A percentile compares a stretch with the other conserved stretches of the same genome.
These are phyloP conservation scores for Standfussiana lucernea DNA, from an alignment of 2,888 invertebrate species.

Conservation along the genomic window DNA sequence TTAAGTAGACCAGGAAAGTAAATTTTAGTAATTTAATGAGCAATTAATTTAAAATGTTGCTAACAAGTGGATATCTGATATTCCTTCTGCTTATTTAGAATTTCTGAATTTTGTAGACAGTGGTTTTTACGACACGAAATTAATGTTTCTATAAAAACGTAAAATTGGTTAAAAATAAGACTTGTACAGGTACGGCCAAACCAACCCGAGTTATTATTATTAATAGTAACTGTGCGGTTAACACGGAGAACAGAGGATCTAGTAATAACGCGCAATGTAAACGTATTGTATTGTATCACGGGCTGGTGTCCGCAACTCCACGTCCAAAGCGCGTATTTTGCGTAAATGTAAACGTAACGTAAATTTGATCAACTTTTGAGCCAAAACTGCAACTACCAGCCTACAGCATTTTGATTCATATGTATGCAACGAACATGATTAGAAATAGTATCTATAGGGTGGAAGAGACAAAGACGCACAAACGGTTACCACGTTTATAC, in stretches of 20 bases:
- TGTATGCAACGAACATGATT: background rate
- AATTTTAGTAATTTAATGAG: background rate
- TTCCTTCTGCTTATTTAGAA: background rate
- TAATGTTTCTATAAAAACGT: background rate
- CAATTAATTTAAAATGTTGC: slow-evolving; percentile 2
- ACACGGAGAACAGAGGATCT: background rate
- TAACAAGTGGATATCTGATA: slow-evolving; percentile 5
- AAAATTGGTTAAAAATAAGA: background rate
- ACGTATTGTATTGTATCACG: too few species aligned
- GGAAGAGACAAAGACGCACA: too few species aligned
- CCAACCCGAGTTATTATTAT: background rate
- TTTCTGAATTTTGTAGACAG: background rate
- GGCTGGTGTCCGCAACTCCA: too few species aligned
- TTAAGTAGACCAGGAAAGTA: background rate
- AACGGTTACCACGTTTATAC: too few species aligned
- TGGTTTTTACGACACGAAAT: background rate
- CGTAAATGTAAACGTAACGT: background rate
- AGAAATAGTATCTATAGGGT: background rate
- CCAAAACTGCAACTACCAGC: background rate
- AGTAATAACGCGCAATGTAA: background rate
- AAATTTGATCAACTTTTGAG: background rate
- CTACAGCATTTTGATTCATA: background rate
- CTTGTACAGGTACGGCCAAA: background rate
- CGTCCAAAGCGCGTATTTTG: too few species aligned
- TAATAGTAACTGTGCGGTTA: background rate